Percentiles rank a stretch among this genome's conserved stretches.
Evolutionary conservation across 2,888 invertebrate species (phyloP).

Genomic region (Acanthococcus lagerstroemiae): DNA sequence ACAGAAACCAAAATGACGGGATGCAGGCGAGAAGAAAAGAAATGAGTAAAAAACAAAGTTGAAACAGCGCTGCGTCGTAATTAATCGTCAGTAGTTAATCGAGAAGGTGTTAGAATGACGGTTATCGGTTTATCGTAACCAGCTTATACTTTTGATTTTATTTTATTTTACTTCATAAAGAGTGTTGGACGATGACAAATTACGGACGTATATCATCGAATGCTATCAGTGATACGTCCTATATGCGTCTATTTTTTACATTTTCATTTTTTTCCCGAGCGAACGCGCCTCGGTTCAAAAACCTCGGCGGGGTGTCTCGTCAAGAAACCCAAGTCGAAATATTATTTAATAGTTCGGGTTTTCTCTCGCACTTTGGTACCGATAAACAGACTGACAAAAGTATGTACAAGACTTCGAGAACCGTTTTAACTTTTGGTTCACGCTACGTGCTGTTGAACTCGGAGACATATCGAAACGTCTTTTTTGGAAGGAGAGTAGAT

Average conservation of each 20-base stretch:
- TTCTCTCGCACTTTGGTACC: neutral
- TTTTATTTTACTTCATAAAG: constrained; percentile 10
- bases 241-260: constrained; percentile 20
- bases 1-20: neutral
- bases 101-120: constrained; percentile 31
- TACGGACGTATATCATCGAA: constrained; percentile 14
- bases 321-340: constrained; percentile 15
- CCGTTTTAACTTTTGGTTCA: too few relatives aligned
- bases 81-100: constrained; percentile 30
- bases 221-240: constrained; percentile 19
- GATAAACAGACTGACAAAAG: constrained; percentile 2
- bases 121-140: constrained; percentile 29
- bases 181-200: constrained; percentile 27
- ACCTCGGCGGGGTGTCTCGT: constrained; percentile 26
- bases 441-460: too few relatives aligned
- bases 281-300: constrained; percentile 26
- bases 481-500: too few relatives aligned
- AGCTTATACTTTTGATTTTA: constrained; percentile 6
- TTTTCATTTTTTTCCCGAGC: constrained; percentile 21
- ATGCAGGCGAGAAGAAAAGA: neutral
- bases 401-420: too few relatives aligned
- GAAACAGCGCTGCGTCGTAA: neutral
- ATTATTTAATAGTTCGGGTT: constrained; percentile 27
- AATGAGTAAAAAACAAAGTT: neutral
- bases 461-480: too few relatives aligned